Conservation (phyloP, 1,140 invertebrate genomes). For the Drosophila chauvacae region DNA sequence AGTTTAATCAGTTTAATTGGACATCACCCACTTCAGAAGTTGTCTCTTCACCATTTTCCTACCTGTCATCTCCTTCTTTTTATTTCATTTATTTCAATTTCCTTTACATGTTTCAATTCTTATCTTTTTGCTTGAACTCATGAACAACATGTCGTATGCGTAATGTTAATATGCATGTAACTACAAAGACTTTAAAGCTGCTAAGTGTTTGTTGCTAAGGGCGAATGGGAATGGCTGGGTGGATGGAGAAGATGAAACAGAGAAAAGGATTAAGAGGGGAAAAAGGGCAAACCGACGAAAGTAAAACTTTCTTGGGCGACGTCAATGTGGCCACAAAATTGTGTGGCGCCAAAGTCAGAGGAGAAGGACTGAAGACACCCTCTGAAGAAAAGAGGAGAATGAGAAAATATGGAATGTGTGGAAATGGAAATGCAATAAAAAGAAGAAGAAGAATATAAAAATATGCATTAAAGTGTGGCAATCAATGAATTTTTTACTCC, state of each 20-base stretch:
- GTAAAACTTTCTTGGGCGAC: slow-evolving; percentile 38
- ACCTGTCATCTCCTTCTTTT: neutral
- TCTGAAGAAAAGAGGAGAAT: neutral
- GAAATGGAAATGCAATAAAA: neutral
- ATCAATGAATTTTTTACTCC: slow-evolving; percentile 28
- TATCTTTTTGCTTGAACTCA: slow-evolving; percentile 1
- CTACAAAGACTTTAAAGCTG: slow-evolving; percentile 24
- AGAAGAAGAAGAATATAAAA: neutral
- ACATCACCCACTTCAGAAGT: neutral
- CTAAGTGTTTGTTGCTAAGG: slow-evolving; percentile 17
- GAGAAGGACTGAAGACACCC: neutral
- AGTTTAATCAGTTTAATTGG: slow-evolving; percentile 13
- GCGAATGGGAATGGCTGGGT: neutral
- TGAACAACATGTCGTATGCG: slow-evolving; percentile 33
- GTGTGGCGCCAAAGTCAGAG: slow-evolving; percentile 35
- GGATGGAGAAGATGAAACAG: too few relatives aligned
- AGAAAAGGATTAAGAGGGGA: neutral
- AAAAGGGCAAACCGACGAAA: neutral
- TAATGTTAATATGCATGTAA: slow-evolving; percentile 35
- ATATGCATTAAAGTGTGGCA: neutral
- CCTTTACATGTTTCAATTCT: neutral
- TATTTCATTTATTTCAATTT: neutral
- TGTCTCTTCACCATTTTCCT: neutral
- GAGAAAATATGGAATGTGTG: neutral
- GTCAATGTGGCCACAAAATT: slow-evolving; percentile 42